Evolutionary conservation across 2,113 vertebrate species (phyloP).

Genomic region (Mastomys natalensis): DNA sequence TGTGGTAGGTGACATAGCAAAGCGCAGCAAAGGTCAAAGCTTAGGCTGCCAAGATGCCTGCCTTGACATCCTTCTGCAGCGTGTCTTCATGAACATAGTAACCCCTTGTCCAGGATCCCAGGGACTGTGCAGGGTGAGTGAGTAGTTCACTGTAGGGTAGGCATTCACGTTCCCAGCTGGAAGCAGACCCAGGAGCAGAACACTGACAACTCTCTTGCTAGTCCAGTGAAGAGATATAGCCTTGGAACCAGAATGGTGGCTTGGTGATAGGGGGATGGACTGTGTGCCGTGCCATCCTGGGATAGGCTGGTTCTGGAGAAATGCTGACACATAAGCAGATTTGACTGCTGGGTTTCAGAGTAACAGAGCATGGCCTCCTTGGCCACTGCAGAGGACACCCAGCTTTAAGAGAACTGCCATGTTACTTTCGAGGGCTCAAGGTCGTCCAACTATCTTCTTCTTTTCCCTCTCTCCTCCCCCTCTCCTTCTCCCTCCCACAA

Average conservation of each 20-base stretch:
- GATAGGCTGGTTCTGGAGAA: not conserved
- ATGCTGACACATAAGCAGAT: not conserved
- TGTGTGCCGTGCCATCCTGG: not conserved
- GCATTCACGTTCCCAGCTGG: too few relatives aligned
- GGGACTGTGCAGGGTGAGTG: not conserved
- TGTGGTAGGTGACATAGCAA: constrained; percentile 97
- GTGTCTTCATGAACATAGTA: constrained; percentile 93
- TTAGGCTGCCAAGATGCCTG: constrained; percentile 90
- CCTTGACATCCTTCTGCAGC: constrained; percentile 89
- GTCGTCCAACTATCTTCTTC: constrained; percentile 77
- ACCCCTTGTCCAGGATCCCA: constrained; percentile 95
- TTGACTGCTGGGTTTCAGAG: not conserved
- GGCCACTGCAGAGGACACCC: constrained; percentile 85
- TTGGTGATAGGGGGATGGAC: not conserved
- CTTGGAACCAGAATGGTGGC: not conserved
- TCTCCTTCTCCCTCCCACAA: not conserved
- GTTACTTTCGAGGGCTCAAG: constrained; percentile 86
- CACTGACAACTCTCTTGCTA: not conserved
- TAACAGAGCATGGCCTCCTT: constrained; percentile 71
- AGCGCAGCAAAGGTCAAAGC: constrained; percentile 95
- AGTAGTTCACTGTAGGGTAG: not conserved
- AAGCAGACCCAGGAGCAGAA: not conserved
- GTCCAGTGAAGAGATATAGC: not conserved
- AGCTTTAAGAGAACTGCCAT: constrained; percentile 90
- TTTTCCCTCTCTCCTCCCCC: too few relatives aligned